Conservation (phyloP, 2,888 invertebrate species). For the Leptinotarsa peninsularis region DNA sequence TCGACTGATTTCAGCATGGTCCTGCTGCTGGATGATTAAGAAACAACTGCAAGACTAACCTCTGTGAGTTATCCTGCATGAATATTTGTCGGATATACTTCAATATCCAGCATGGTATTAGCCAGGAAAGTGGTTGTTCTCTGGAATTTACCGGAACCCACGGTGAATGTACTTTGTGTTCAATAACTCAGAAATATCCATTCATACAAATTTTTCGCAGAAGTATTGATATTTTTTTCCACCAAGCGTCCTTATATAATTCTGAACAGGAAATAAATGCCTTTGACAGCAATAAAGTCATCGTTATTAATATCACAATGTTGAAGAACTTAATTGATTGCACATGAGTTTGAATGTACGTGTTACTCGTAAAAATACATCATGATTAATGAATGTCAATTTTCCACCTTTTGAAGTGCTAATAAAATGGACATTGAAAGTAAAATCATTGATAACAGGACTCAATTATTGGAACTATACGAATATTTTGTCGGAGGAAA, state of each 20-base stretch:
- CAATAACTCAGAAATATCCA: no score
- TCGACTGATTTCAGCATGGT: no score
- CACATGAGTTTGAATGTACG: neutral
- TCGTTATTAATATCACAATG: neutral
- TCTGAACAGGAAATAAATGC: neutral
- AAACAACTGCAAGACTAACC: no score
- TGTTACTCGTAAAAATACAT: neutral
- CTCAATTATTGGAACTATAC: neutral
- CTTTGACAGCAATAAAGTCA: neutral
- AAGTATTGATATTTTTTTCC: no score
- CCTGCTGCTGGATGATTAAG: no score
- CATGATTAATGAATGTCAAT: neutral
- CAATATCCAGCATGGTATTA: no score
- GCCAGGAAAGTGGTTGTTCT: no score
- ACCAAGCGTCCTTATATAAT: neutral
- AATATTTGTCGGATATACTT: no score
- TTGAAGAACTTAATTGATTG: neutral
- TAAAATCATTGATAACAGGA: neutral
- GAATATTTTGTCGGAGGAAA: neutral
- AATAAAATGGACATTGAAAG: constrained; percentile 1
- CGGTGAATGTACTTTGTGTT: no score
- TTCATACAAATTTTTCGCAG: no score
- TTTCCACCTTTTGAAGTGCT: neutral
- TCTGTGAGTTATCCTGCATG: no score
- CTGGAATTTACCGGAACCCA: no score